Conservation (phyloP, 2,888 invertebrate genomes). For the Aphodius sticticus region DNA sequence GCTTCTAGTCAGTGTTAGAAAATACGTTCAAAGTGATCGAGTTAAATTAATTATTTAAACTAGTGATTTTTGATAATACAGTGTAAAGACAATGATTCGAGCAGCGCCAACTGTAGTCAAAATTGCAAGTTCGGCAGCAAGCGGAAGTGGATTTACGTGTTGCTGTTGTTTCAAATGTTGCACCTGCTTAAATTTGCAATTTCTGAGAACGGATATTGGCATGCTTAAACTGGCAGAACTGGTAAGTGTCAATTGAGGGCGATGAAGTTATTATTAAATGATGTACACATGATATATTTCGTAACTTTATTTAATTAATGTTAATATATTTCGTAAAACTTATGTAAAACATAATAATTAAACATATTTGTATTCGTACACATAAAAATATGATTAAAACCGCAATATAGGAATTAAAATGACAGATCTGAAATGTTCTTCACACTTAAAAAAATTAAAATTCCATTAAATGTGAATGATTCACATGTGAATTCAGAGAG, state of each 20-base stretch:
- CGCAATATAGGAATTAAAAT: no score
- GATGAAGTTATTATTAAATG: background rate
- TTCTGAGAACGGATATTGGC: conserved; percentile 76
- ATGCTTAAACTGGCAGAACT: conserved; percentile 79
- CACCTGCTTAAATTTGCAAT: conserved; percentile 80
- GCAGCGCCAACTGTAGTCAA: conserved; percentile 64
- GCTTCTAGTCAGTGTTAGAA: conserved; percentile 8
- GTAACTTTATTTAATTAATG: no score
- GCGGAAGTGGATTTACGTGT: conserved; percentile 63
- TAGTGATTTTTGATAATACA: background rate
- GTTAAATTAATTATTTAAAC: background rate
- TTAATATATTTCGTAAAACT: no score
- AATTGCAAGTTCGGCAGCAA: conserved; percentile 45
- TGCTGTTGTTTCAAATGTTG: conserved; percentile 81
- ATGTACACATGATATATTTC: no score
- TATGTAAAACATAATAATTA: no score
- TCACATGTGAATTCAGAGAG: conserved; percentile 4
- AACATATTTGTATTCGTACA: no score
- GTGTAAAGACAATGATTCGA: conserved; percentile 50
- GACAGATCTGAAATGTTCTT: no score
- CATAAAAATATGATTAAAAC: no score
- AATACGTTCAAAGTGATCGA: background rate
- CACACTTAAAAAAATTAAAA: no score
- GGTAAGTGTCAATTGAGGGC: conserved; percentile 63
- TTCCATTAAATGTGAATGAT: background rate